phyloP scores from a whole-genome alignment of 1,140 invertebrate genomes.

The Ceratosolen solmsi region DNA sequence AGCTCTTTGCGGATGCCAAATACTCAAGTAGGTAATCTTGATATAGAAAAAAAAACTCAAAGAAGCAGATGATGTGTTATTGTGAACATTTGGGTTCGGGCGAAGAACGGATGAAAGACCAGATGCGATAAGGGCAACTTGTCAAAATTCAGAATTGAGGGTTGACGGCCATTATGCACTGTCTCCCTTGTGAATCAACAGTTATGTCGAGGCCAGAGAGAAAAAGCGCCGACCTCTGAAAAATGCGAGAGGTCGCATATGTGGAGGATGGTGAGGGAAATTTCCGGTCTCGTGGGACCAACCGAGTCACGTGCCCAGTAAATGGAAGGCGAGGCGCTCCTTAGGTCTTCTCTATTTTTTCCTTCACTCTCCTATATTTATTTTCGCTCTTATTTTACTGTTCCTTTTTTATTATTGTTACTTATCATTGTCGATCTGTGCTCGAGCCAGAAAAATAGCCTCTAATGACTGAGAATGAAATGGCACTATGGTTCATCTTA shows the following conservation, averaged over 20 bases:
- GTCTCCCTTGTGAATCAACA: background rate
- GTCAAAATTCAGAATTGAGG: background rate
- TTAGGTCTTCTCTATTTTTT: background rate
- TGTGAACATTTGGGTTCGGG: background rate
- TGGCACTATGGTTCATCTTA: background rate
- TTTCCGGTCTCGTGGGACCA: constrained; percentile 6
- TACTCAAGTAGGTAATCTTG: no score
- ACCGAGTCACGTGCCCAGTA: constrained; percentile 10
- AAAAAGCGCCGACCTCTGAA: constrained; percentile 1
- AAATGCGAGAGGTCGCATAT: background rate
- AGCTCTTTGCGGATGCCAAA: no score
- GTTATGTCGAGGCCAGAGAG: no score
- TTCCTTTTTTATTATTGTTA: background rate
- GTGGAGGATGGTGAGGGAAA: background rate
- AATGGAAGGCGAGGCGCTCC: background rate
- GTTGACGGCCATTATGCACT: background rate
- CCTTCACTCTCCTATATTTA: no score
- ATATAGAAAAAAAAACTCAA: no score
- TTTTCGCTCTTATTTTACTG: background rate
- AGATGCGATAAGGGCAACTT: background rate
- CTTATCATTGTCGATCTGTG: background rate
- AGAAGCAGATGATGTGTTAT: background rate
- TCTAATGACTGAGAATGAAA: constrained; percentile 27
- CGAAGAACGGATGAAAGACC: background rate
- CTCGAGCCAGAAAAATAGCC: constrained; percentile 4